These are phyloP conservation scores for Pteromalus puparum DNA, from an alignment of 1,140 invertebrate genomes.

Conservation along the genomic window DNA sequence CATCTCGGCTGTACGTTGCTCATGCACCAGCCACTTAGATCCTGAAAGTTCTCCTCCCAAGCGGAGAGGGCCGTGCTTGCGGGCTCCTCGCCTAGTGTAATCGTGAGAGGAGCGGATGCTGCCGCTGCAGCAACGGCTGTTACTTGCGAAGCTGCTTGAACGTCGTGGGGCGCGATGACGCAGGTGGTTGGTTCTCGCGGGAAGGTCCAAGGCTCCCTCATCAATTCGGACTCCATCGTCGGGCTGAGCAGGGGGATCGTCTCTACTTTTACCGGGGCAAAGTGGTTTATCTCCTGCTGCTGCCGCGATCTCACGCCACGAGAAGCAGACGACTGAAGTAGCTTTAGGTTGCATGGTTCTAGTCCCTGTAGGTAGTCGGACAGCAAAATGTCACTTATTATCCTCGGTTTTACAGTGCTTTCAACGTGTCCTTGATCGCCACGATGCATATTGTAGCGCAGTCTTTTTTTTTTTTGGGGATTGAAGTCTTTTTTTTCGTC, in stretches of 20 bases:
- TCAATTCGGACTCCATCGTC: slow-evolving; percentile 60
- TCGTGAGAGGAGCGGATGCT: not conserved
- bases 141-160: not conserved
- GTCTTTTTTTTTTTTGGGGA: too few species aligned
- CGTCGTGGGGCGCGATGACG: not conserved
- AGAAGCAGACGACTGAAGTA: slow-evolving; percentile 66
- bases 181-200: slow-evolving; percentile 23
- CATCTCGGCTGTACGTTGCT: slow-evolving; percentile 61
- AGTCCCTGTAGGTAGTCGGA: slow-evolving; percentile 61
- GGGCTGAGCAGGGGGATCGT: slow-evolving; percentile 60
- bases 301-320: slow-evolving; percentile 72
- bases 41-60: slow-evolving; percentile 74
- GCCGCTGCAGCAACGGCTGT: not conserved
- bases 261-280: slow-evolving; percentile 59
- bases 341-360: slow-evolving; percentile 67
- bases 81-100: not conserved
- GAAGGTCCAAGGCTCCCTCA: slow-evolving; percentile 58
- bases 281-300: slow-evolving; percentile 53
- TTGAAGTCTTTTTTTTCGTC: too few species aligned
- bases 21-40: slow-evolving; percentile 70
- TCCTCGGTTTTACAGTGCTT: not conserved
- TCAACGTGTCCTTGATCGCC: too few species aligned
- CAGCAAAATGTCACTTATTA: not conserved
- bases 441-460: too few species aligned
- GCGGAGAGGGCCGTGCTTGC: slow-evolving; percentile 43